These are phyloP conservation scores for Globodera ellingtonae DNA, from an alignment of 1,140 invertebrate genomes.

Conservation along the genomic window DNA sequence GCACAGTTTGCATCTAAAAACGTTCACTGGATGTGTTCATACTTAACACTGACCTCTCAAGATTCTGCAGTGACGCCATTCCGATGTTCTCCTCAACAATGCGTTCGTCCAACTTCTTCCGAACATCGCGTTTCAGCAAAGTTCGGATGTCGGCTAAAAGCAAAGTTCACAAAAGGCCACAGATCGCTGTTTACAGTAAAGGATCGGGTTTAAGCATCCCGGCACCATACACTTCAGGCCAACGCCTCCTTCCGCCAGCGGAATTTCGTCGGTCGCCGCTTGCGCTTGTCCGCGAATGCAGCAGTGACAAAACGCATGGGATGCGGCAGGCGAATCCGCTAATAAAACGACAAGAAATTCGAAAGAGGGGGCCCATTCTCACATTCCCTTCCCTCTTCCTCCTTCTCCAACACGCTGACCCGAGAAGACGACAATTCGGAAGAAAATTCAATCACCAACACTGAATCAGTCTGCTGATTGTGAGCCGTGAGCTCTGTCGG, in stretches of 20 bases:
- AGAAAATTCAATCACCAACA: too few species aligned
- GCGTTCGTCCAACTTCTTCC: conserved; percentile 35
- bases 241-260: conserved; percentile 39
- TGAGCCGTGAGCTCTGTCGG: too few species aligned
- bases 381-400: too few species aligned
- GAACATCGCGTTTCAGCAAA: conserved; percentile 29
- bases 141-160: conserved; percentile 41
- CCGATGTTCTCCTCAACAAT: conserved; percentile 45
- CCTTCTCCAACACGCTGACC: too few species aligned
- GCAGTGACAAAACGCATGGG: conserved; percentile 30
- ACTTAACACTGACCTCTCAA: conserved; percentile 23
- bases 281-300: conserved; percentile 34
- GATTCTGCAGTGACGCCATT: conserved; percentile 30
- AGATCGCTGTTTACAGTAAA: conserved; percentile 33
- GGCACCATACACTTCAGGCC: conserved; percentile 40
- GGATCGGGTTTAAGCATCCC: conserved; percentile 42
- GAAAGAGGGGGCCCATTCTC: too few species aligned
- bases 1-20: conserved; percentile 40
- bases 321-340: conserved; percentile 3
- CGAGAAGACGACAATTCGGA: too few species aligned
- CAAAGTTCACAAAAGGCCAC: background rate
- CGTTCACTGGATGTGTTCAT: too few species aligned
- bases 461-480: too few species aligned
- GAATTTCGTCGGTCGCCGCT: conserved; percentile 35
- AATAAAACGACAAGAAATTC: background rate